These are phyloP conservation scores for Lepus timidus DNA, from an alignment of 2,113 vertebrate species.

Conservation along the genomic window DNA sequence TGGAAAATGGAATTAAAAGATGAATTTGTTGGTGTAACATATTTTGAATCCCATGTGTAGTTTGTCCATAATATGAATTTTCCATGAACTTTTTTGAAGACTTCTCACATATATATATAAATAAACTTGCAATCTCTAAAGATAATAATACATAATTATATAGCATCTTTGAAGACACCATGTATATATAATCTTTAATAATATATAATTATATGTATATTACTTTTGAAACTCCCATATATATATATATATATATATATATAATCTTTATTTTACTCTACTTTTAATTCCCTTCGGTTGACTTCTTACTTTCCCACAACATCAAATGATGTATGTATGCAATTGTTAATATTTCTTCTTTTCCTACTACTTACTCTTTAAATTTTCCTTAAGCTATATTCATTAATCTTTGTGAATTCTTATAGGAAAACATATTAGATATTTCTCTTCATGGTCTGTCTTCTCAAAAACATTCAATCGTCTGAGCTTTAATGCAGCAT, in stretches of 20 bases:
- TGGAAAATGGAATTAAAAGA: too few species aligned
- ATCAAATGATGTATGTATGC: neutral
- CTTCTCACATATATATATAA: too few species aligned
- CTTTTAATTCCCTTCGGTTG: slow-evolving; percentile 25
- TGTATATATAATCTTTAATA: too few species aligned
- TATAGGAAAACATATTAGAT: neutral
- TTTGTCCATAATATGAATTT: too few species aligned
- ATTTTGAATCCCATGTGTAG: too few species aligned
- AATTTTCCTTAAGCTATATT: slow-evolving; percentile 47
- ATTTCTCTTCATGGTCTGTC: slow-evolving; percentile 26
- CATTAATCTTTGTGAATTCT: slow-evolving; percentile 27
- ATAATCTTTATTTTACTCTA: neutral
- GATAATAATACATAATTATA: too few species aligned
- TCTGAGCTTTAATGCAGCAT: slow-evolving; percentile 30
- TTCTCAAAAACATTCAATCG: slow-evolving; percentile 41
- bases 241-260: neutral
- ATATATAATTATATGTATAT: too few species aligned
- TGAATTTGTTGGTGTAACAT: too few species aligned
- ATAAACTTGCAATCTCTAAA: too few species aligned
- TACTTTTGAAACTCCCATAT: too few species aligned
- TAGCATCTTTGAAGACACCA: too few species aligned
- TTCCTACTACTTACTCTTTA: neutral
- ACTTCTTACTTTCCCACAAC: neutral
- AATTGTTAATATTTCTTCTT: slow-evolving; percentile 52
- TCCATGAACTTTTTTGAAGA: too few species aligned